Evolutionary conservation across 2,113 vertebrate species (phyloP), one percentile per base, ranked within the genome.

Genomic region (Pteropus alecto): DNA sequence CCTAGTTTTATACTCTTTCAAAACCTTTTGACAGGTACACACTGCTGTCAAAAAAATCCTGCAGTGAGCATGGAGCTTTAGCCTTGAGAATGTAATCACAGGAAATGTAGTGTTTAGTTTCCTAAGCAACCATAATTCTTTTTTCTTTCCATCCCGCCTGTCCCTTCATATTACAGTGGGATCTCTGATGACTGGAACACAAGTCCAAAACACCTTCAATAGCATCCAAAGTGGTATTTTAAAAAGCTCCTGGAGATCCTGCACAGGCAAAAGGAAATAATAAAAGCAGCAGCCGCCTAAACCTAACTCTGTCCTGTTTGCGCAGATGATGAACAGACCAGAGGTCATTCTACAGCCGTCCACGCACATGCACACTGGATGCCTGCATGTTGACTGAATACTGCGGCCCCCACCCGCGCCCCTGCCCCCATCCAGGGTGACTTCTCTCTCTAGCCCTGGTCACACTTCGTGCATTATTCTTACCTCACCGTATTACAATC

Each of bases 31-130:
- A 63, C 65, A 79, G 85, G 65, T 70, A 65, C 21, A 61, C 48
- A n/a, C 5, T 15, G 21, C n/a, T 70, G 18, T 87, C 48, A 94
- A 41, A 51, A 77, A 94, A 88, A 77, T 24, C 67, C 61, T 73
- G 38, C 22, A 21, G 60, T 22, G 41, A 82, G 73, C 68, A 5
- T 18, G 48, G 43, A 76, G 68, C 68, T 90, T 82, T 9, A 78
- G 76, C 71, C 88, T 86, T 78, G 84, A 96, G 95, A 93, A 48
- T 58, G 18, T 73, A 51, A 90, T 97, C 92, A 85, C 84, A 93
- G 81, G 76, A 94, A 96, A 74, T 8, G 58, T 2, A 33, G 46
- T 18, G 48, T 43, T 85, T 46, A 3, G 81, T 96, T 89, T 93
- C 85, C 56, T 82, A 68, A 94, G 93, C 33, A 89, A 68, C 68